These are phyloP conservation scores for Nephrotoma guestfalica DNA, from an alignment of 2,888 invertebrate genomes.

Conservation along the genomic window DNA sequence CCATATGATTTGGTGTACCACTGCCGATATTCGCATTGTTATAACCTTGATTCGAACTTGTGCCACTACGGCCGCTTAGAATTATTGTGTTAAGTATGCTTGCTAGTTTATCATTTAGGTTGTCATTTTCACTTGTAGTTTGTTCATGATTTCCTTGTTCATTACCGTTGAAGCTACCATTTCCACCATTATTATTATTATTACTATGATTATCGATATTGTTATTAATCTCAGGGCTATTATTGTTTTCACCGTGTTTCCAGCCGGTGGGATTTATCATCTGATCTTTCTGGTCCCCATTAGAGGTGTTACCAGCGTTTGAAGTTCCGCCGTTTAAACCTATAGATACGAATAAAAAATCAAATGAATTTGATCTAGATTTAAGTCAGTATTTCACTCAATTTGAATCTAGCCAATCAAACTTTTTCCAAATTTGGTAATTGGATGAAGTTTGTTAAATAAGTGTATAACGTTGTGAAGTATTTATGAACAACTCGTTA, in stretches of 20 bases:
- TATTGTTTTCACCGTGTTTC: slow-evolving; percentile 11
- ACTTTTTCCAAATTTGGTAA: too few species aligned
- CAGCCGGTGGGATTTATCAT: slow-evolving; percentile 1
- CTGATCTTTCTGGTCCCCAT: neutral
- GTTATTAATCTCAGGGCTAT: slow-evolving; percentile 11
- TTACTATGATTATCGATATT: slow-evolving; percentile 18
- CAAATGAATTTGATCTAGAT: too few species aligned
- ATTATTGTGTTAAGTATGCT: slow-evolving; percentile 33
- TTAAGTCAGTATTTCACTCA: too few species aligned
- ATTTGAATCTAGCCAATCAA: too few species aligned
- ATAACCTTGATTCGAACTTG: neutral
- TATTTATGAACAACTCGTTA: too few species aligned
- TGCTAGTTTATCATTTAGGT: slow-evolving; percentile 17
- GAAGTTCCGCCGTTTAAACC: neutral
- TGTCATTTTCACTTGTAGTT: neutral
- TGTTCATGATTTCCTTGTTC: neutral
- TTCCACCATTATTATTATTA: slow-evolving; percentile 6
- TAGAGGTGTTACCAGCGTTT: neutral
- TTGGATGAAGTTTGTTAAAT: too few species aligned
- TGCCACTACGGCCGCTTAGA: slow-evolving; percentile 13
- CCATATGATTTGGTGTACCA: neutral
- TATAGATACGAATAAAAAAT: neutral
- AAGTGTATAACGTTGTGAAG: too few species aligned
- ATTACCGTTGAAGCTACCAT: slow-evolving; percentile 1
- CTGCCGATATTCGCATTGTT: neutral